phyloP scores from a whole-genome alignment of 2,888 invertebrate species.

The Eremobia ochroleuca region DNA sequence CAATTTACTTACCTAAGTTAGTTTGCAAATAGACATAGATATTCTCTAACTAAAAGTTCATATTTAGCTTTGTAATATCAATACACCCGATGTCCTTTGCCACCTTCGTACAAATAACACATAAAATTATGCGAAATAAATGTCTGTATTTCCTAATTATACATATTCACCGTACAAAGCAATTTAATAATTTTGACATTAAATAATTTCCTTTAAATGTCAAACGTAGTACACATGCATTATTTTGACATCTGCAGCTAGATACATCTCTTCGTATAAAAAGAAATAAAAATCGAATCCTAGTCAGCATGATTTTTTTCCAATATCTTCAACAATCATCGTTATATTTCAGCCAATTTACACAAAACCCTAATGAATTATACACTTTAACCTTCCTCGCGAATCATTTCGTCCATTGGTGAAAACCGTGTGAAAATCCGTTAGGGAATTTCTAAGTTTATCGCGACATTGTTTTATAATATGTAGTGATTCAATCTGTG shows the following conservation, averaged over 20 bases:
- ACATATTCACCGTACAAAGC: background rate
- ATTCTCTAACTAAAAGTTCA: background rate
- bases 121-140: background rate
- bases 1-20: background rate
- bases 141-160: background rate
- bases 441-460: background rate
- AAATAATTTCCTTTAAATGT: too few relatives aligned
- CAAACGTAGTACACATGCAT: background rate
- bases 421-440: background rate
- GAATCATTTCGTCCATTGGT: background rate
- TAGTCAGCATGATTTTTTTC: background rate
- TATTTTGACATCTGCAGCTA: conserved; percentile 6
- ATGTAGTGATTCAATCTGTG: background rate
- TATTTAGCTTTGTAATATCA: background rate
- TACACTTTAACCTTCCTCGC: too few relatives aligned
- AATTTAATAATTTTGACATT: background rate
- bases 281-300: background rate
- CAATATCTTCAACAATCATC: background rate
- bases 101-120: background rate
- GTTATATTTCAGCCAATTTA: background rate
- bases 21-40: background rate
- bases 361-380: too few relatives aligned
- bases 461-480: background rate
- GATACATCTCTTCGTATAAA: background rate
- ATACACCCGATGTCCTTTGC: background rate